phyloP scores from a whole-genome alignment of 2,888 invertebrate genomes.

The Exephanes ischioxanthus region DNA sequence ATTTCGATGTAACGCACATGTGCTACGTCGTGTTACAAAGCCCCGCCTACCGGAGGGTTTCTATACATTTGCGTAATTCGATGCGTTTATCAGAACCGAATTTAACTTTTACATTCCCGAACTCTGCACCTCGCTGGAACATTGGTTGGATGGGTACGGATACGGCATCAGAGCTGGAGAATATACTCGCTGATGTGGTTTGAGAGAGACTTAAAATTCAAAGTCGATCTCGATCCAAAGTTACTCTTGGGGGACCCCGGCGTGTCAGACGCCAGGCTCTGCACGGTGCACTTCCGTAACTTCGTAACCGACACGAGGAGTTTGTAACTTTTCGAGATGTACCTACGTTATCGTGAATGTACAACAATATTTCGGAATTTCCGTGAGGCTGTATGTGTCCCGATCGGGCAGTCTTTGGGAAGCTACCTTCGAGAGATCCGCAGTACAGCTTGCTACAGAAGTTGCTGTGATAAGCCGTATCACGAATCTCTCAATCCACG shows the following conservation, averaged over 20 bases:
- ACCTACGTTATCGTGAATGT: conserved; percentile 18
- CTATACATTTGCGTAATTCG: conserved; percentile 17
- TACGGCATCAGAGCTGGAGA: conserved; percentile 1
- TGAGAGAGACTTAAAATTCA: conserved; percentile 58
- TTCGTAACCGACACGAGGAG: conserved; percentile 53
- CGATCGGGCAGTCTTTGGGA: not conserved
- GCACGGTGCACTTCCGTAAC: conserved; percentile 52
- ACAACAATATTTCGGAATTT: conserved; percentile 20
- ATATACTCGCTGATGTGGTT: conserved; percentile 22
- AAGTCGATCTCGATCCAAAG: conserved; percentile 62
- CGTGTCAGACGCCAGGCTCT: conserved; percentile 37
- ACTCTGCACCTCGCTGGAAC: conserved; percentile 28
- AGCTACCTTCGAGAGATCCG: not conserved
- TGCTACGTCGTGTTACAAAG: conserved; percentile 25
- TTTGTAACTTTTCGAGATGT: conserved; percentile 47
- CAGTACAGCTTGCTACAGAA: not conserved
- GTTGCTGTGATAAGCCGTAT: not conserved
- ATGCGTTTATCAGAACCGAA: conserved; percentile 20
- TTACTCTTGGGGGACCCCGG: conserved; percentile 46
- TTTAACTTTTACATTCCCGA: conserved; percentile 46
- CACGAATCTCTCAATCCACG: not conserved
- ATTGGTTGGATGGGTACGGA: conserved; percentile 23
- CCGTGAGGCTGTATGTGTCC: not conserved
- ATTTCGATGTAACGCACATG: conserved; percentile 22
- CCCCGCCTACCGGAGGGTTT: not conserved